These are phyloP conservation scores for Syrmaticus mikado DNA, from an alignment of 2,113 vertebrate species.

Conservation along the genomic window DNA sequence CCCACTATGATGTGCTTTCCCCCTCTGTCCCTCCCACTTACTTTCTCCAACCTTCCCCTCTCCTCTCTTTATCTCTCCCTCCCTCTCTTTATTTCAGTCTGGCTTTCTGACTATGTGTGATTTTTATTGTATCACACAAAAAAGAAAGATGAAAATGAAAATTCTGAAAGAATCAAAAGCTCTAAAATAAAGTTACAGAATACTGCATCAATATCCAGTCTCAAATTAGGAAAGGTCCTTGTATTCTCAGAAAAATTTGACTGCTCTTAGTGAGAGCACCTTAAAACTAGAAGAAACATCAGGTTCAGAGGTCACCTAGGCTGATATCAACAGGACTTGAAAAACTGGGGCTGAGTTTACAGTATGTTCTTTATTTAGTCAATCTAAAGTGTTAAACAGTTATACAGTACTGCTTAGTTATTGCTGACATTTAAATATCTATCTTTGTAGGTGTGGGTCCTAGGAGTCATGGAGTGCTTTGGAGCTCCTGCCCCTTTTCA, in stretches of 20 bases:
- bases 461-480: not conserved
- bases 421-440: not conserved
- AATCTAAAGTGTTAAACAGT: not conserved
- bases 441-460: not conserved
- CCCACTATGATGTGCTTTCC: not conserved
- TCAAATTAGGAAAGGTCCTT: not conserved
- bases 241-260: not conserved
- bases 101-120: not conserved
- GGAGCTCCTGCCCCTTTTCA: not conserved
- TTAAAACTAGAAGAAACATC: not conserved
- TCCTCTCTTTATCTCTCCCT: not conserved
- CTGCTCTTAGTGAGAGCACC: not conserved
- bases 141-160: not conserved
- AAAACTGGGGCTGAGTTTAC: not conserved
- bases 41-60: not conserved
- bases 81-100: not conserved
- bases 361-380: not conserved
- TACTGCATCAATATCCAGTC: not conserved
- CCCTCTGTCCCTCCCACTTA: not conserved
- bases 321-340: not conserved
- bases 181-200: not conserved
- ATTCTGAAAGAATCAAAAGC: not conserved
- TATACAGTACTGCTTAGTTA: not conserved
- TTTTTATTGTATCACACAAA: not conserved
- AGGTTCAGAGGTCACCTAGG: not conserved